Conservation (phyloP, 30 jellyfish, hydroid and myxozoan genomes). For the Mastigias papua region DNA sequence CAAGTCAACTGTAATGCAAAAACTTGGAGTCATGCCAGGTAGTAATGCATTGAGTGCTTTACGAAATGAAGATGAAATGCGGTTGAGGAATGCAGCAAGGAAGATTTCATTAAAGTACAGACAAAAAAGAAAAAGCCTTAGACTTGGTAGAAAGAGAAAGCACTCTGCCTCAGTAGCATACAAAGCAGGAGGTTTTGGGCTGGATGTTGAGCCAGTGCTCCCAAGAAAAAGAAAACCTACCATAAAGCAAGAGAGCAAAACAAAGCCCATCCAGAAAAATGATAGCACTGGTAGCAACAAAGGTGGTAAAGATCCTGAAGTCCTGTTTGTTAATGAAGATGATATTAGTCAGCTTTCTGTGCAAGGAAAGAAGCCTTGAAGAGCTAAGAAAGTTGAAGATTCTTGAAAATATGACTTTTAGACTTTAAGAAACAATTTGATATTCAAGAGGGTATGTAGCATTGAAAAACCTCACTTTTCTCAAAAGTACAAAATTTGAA, state of each 20-base stretch:
- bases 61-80: not conserved
- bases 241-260: constrained; percentile 3
- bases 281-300: not conserved
- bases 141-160: not conserved
- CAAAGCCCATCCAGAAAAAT: not conserved
- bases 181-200: constrained; percentile 13
- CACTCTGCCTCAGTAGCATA: not conserved
- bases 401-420: not conserved
- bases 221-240: constrained; percentile 2
- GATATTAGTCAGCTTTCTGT: constrained; percentile 7
- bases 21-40: constrained; percentile 22
- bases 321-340: constrained; percentile 2
- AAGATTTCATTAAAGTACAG: constrained; percentile 10
- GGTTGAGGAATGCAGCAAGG: constrained; percentile 14
- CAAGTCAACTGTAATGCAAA: constrained; percentile 4
- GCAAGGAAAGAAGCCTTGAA: constrained; percentile 5
- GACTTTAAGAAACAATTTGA: not conserved
- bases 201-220: constrained; percentile 10
- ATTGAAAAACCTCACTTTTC: constrained; percentile 8
- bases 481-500: constrained; percentile 10
- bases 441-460: not conserved
- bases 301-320: no score
- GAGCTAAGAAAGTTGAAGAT: constrained; percentile 5
- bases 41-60: not conserved
- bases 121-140: constrained; percentile 5